A percentile compares a stretch with the other conserved stretches of the same genome.
Conservation (phyloP, 53 echinoderm and acorn worm species). For the Mesocentrotus franciscanus region DNA sequence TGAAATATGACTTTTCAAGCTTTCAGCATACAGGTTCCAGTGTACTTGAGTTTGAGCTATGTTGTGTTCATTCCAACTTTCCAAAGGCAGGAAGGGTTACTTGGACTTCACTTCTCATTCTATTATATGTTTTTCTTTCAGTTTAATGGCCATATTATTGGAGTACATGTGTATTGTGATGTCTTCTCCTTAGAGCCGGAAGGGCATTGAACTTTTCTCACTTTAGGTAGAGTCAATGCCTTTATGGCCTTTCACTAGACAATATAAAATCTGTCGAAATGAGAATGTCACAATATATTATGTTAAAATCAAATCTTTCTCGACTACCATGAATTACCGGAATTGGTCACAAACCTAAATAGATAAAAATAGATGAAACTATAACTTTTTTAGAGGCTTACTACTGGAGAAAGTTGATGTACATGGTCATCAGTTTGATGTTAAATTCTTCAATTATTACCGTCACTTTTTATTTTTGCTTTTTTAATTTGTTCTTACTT, state of each 20-base stretch:
- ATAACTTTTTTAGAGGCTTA: background rate
- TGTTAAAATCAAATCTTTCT: background rate
- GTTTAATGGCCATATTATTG: background rate
- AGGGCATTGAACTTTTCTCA: background rate
- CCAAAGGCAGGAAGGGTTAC: background rate
- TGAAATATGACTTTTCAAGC: background rate
- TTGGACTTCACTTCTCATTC: background rate
- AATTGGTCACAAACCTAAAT: conserved; percentile 4
- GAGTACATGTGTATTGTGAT: too few species aligned
- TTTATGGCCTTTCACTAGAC: background rate
- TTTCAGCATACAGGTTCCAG: background rate
- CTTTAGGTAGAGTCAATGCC: background rate
- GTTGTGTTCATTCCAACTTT: background rate
- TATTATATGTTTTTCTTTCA: background rate
- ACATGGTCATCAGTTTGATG: background rate
- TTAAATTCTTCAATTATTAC: background rate
- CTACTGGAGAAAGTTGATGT: background rate
- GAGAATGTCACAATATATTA: background rate
- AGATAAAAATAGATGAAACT: background rate
- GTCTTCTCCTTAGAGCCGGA: too few species aligned
- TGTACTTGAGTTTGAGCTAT: background rate
- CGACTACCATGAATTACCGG: background rate
- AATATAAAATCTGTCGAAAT: background rate
- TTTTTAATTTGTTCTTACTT: background rate
- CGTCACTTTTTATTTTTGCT: background rate